Evolutionary conservation across 2,888 invertebrate genomes (phyloP), one percentile per base, ranked within the genome.

Genomic region (Lathronympha strigana): DNA sequence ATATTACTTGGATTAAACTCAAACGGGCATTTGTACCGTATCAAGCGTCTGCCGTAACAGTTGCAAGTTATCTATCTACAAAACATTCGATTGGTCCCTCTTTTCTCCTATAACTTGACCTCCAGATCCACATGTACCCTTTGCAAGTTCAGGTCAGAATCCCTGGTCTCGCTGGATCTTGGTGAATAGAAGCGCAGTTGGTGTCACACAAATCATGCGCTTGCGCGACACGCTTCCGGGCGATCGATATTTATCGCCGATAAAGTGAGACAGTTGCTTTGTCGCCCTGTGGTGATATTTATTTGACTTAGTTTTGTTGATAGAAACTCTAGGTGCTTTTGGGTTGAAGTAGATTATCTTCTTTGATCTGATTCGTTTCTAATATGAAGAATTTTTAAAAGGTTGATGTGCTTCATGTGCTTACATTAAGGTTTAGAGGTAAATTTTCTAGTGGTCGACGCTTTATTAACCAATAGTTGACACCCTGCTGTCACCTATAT

Each of bases 211-310:
- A 31, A 57, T 57, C 57, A 57, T 57, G 57, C 45, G 43, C 57
- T 45, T 4, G 43, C 19, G 28, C 57, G 40, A 55, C 55, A 57
- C 43, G 57, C 43, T 57, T 57, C 57, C 57, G 57, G 55, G 57
- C 57, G 57, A 57, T 43, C 57, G 43, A 40, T 57, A 57, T 57
- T 57, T 57, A 57, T 57, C 57, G 57, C 28, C 57, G 28, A 57
- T 57, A 40, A 57, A 45, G 31, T n/a, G 31, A 8, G 23, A 55
- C 43, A 31, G 43, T 45, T 28, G 57, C 43, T 57, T 57, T 57
- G 57, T 57, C 57, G n/a, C 31, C 17, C 17, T 21, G 25, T 4
- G 33, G 25, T 13, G 51, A 19, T 45, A 57, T 43, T 57, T 57
- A 45, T 55, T 28, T 31, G 28, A 43, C 15, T 23, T 54, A 21